Evolutionary conservation across 2,888 invertebrate species (phyloP), one percentile per base, ranked within the genome.

Genomic region (Oscheius sp.): DNA sequence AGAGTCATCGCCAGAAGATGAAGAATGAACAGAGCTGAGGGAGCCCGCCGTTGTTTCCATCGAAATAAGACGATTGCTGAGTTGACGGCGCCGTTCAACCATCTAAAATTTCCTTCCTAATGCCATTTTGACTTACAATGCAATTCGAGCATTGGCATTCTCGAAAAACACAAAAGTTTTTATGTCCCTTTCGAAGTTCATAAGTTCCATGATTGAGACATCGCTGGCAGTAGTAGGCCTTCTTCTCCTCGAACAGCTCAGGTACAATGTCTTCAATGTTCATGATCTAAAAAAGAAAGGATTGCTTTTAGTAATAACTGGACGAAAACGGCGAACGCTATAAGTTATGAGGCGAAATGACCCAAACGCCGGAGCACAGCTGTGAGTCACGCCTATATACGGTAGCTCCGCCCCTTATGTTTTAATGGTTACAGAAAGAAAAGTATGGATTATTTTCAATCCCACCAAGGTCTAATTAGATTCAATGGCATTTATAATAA

Each of bases 231-330:
- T 80, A 80, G 52, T 80, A 80, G 25, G 77, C 78, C 15, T 78
- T 72, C 52, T 80, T 80, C 69, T 79, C 80, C n/a, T 72, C 75
- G 50, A 81, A 81, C 6, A 81, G 61, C 65, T 81, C 81, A 27
- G 81, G 81, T 34, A 81, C 69, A 23, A 81, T 79, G 57, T 80
- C 81, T 63, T 78, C 78, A 61, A 81, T 81, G 72, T 81, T 80
- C 81, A 81, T 81, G 29, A 17, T 45, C 61, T 45, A 5, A 25
- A 25, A 61, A 25, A 15, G 17, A 45, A 27, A 12, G 17, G 17
- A 23, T 27, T 25, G 10, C 3, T 15, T 29, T 8, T 8, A 29
- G 10, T 15, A 17, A 61, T 25, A 42, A 39, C 8, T 1, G 23
- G 37, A 23, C 3, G 15, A 58, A 23, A 37, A 20, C 15, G 17